phyloP scores from a whole-genome alignment of 1,140 invertebrate species.

The Sitodiplosis mosellana region DNA sequence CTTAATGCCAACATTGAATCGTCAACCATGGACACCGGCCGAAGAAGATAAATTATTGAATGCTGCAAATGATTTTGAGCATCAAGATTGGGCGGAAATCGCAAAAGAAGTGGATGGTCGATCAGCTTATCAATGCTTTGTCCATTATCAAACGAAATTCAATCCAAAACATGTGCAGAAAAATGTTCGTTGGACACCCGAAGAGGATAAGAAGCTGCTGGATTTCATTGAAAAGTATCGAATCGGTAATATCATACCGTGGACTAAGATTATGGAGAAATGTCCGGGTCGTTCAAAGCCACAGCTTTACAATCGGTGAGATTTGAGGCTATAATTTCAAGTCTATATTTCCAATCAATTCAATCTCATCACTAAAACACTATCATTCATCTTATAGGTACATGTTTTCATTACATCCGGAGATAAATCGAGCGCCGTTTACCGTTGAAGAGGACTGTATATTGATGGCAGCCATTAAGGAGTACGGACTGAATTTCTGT shows the following conservation, averaged over 20 bases:
- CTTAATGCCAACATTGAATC: constrained; percentile 43
- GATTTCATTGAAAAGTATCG: constrained; percentile 32
- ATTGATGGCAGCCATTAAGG: constrained; percentile 33
- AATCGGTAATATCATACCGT: constrained; percentile 41
- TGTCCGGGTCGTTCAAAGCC: constrained; percentile 38
- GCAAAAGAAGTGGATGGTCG: constrained; percentile 32
- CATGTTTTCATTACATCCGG: constrained; percentile 15
- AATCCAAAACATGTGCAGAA: constrained; percentile 15
- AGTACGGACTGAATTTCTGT: constrained; percentile 37
- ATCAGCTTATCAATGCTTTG: constrained; percentile 44
- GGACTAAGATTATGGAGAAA: constrained; percentile 36
- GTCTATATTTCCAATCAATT: no score
- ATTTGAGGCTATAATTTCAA: constrained; percentile 11
- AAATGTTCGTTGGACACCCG: constrained; percentile 30
- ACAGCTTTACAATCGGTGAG: constrained; percentile 39
- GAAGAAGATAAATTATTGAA: constrained; percentile 33
- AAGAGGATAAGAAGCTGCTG: constrained; percentile 36
- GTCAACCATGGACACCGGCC: constrained; percentile 32
- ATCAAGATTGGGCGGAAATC: constrained; percentile 44
- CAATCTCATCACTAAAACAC: no score
- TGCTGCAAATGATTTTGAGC: constrained; percentile 26
- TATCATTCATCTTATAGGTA: constrained; percentile 10
- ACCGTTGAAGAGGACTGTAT: constrained; percentile 38
- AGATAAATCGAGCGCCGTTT: constrained; percentile 36
- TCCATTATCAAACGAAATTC: constrained; percentile 35